Percentiles rank a stretch among this genome's conserved stretches.
phyloP scores from a whole-genome alignment of 2,797 vertebrate genomes.

The Anabas testudineus region DNA sequence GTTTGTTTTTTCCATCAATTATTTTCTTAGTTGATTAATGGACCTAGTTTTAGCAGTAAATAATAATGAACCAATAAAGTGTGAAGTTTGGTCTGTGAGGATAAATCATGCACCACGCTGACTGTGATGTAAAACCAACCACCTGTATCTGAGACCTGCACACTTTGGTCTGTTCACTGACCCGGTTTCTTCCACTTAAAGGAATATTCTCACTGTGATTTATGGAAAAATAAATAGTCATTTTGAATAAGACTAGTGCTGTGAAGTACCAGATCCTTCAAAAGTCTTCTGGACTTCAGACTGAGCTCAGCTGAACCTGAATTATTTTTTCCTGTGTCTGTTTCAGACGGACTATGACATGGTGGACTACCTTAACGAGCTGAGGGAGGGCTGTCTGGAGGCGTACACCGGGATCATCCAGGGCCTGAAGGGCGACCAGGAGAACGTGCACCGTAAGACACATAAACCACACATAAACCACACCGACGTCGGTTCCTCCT shows the following conservation, averaged over 20 bases:
- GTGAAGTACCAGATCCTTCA: too few species aligned
- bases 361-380: constrained; percentile 98
- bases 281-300: too few species aligned
- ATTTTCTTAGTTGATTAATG: too few species aligned
- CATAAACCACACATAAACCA: background rate
- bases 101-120: constrained; percentile 55
- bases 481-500: constrained; percentile 77
- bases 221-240: too few species aligned
- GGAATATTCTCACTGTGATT: too few species aligned
- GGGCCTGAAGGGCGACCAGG: constrained; percentile 97
- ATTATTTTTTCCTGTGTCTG: background rate
- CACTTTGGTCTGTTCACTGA: too few species aligned
- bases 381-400: constrained; percentile 96
- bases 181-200: too few species aligned
- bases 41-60: too few species aligned
- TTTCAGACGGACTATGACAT: constrained; percentile 97
- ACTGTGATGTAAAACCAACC: constrained; percentile 35
- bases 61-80: background rate
- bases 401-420: constrained; percentile 98
- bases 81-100: constrained; percentile 28
- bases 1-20: too few species aligned
- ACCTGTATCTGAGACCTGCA: constrained; percentile 25
- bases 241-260: too few species aligned
- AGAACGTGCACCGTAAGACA: constrained; percentile 97
- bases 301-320: too few species aligned